Evolutionary conservation across 2,888 invertebrate species (phyloP).

Genomic region (Protula sp.): DNA sequence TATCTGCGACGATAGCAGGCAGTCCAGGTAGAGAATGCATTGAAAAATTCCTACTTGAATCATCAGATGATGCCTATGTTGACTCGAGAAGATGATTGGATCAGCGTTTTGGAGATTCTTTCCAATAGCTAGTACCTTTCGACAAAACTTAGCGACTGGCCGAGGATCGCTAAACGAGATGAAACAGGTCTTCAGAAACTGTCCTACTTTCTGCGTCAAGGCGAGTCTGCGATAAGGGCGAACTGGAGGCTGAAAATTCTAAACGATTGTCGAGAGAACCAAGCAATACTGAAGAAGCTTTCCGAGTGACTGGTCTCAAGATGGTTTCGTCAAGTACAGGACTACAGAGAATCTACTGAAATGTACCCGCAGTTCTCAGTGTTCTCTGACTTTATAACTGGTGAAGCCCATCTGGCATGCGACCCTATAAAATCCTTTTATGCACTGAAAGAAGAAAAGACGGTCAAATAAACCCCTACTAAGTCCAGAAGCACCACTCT

Average conservation of each 20-base stretch:
- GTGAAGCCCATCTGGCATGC: conserved; percentile 23
- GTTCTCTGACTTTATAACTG: conserved; percentile 14
- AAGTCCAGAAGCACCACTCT: too few species aligned
- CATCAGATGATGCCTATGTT: too few species aligned
- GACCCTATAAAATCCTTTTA: too few species aligned
- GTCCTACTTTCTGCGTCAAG: conserved; percentile 19
- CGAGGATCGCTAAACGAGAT: conserved; percentile 12
- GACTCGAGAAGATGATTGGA: too few species aligned
- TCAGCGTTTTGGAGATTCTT: too few species aligned
- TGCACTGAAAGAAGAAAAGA: too few species aligned
- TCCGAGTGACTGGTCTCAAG: conserved; percentile 15
- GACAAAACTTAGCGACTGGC: too few species aligned
- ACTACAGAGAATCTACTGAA: conserved; percentile 3
- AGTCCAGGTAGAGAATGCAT: too few species aligned
- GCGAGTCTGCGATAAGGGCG: conserved; percentile 11
- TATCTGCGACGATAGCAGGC: too few species aligned
- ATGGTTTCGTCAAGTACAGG: conserved; percentile 16
- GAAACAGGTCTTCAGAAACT: conserved; percentile 13
- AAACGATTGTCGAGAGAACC: conserved; percentile 8
- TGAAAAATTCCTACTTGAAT: too few species aligned
- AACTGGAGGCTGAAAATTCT: conserved; percentile 1
- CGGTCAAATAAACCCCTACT: too few species aligned
- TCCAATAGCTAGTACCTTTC: too few species aligned
- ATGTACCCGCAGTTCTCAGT: conserved; percentile 10
- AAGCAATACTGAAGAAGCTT: conserved; percentile 18